Percentiles rank a stretch among this genome's conserved stretches.
These are phyloP conservation scores for Engystomops pustulosus DNA, from an alignment of 2,113 vertebrate genomes.

Conservation along the genomic window DNA sequence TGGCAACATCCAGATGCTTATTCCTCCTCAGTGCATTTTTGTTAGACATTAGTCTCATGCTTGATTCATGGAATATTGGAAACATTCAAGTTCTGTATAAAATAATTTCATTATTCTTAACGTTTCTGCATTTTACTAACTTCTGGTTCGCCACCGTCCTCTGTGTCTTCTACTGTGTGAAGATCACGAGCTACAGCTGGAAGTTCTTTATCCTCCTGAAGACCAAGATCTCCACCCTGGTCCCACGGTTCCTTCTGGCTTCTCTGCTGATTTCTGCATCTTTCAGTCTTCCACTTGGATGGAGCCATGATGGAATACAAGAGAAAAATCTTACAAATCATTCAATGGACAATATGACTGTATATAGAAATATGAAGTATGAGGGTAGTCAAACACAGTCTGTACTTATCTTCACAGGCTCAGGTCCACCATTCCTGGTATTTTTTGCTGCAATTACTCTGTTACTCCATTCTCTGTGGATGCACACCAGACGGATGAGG, in stretches of 20 bases:
- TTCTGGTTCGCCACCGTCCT: constrained; percentile 62
- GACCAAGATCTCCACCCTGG: not conserved
- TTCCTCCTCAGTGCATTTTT: not conserved
- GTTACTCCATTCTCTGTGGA: not conserved
- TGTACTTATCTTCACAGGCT: not conserved
- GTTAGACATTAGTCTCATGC: rapidly evolving
- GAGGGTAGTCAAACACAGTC: too few relatives aligned
- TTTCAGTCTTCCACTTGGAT: not conserved
- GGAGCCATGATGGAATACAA: not conserved
- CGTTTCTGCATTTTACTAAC: not conserved
- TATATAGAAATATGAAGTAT: too few relatives aligned
- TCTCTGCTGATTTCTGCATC: not conserved
- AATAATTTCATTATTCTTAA: too few relatives aligned
- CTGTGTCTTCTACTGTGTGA: constrained; percentile 62
- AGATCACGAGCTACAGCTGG: constrained; percentile 51
- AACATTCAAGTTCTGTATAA: too few relatives aligned
- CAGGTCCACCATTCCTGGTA: not conserved
- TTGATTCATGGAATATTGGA: not conserved
- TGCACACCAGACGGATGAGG: not conserved
- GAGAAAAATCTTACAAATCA: not conserved
- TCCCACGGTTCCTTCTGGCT: not conserved
- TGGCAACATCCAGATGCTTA: not conserved
- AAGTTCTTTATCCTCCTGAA: not conserved
- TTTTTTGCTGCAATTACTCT: not conserved
- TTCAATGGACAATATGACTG: too few relatives aligned